These are phyloP conservation scores for Halcyon malimbica DNA, from an alignment of 2,113 vertebrate genomes.

Conservation along the genomic window DNA sequence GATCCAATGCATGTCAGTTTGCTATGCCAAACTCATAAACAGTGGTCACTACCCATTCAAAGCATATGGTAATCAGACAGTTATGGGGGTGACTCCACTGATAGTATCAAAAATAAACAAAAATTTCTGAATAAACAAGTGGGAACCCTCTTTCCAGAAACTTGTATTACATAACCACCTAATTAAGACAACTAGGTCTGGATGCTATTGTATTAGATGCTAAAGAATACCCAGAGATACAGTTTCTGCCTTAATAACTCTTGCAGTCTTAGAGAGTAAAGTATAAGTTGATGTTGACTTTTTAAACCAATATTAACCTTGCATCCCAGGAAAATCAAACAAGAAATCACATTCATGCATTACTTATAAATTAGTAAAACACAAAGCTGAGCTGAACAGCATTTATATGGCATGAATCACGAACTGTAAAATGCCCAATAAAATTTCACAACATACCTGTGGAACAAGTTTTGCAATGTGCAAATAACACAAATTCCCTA, in stretches of 20 bases:
- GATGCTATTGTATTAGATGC: not conserved
- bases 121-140: not conserved
- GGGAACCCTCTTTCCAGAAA: not conserved
- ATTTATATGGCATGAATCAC: slow-evolving; percentile 48
- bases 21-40: not conserved
- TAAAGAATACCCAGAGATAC: not conserved
- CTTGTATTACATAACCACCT: not conserved
- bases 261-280: not conserved
- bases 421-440: slow-evolving; percentile 55
- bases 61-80: not conserved
- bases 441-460: slow-evolving; percentile 67
- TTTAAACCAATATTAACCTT: not conserved
- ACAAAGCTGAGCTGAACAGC: slow-evolving; percentile 25
- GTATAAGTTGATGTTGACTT: not conserved
- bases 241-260: not conserved
- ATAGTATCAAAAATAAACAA: not conserved
- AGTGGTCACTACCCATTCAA: not conserved
- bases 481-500: slow-evolving; percentile 53
- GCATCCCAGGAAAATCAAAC: slow-evolving; percentile 22
- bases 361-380: slow-evolving; percentile 32
- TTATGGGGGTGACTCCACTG: not conserved
- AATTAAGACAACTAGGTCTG: not conserved
- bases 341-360: not conserved
- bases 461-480: slow-evolving; percentile 62
- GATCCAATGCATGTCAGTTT: not conserved